Conservation (phyloP, 1,140 invertebrate species). For the Apolygus lucorum region DNA sequence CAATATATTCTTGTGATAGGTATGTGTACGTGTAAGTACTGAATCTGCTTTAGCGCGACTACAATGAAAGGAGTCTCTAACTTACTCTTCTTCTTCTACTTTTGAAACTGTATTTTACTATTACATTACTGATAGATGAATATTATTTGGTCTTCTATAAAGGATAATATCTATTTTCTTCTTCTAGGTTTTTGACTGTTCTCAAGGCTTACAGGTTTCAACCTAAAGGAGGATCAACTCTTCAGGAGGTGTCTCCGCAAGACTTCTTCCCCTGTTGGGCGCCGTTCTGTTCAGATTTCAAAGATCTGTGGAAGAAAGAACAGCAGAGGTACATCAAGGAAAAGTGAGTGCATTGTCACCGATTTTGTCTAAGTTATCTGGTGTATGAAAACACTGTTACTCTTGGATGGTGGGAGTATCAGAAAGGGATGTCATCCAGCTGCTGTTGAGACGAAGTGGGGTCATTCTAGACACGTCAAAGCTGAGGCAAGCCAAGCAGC, state of each 20-base stretch:
- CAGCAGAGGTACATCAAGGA: constrained; percentile 74
- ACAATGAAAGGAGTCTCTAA: too few relatives aligned
- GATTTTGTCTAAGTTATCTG: constrained; percentile 36
- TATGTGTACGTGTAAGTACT: too few relatives aligned
- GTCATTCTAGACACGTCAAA: too few relatives aligned
- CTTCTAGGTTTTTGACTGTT: constrained; percentile 58
- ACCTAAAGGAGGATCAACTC: constrained; percentile 62
- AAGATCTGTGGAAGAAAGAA: constrained; percentile 92
- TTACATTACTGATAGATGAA: too few relatives aligned
- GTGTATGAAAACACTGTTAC: constrained; percentile 22
- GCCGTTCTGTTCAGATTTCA: constrained; percentile 86
- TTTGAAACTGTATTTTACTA: too few relatives aligned
- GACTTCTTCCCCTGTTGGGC: constrained; percentile 87
- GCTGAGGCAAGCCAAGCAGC: too few relatives aligned
- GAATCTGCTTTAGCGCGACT: too few relatives aligned
- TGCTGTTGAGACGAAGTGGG: too few relatives aligned
- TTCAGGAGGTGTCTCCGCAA: constrained; percentile 63
- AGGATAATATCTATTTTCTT: constrained; percentile 3
- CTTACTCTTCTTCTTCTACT: too few relatives aligned
- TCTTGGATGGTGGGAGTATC: background rate
- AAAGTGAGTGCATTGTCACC: constrained; percentile 46
- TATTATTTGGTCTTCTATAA: too few relatives aligned
- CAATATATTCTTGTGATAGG: too few relatives aligned
- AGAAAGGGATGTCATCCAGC: background rate
- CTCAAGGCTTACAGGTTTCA: constrained; percentile 82